Conservation (phyloP, 1,140 invertebrate species). For the Melitaea cinxia region DNA sequence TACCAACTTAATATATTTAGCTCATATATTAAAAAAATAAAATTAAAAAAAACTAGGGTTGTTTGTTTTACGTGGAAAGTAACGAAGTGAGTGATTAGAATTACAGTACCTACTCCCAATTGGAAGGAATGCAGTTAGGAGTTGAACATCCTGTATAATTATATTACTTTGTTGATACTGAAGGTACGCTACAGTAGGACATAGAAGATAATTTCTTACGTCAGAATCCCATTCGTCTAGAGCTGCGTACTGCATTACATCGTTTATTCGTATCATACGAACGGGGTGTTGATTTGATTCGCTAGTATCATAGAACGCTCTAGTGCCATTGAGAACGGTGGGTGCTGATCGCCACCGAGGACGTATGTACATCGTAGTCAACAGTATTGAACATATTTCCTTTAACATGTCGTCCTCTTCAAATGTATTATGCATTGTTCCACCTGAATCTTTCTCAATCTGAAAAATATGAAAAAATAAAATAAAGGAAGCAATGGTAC, state of each 20-base stretch:
- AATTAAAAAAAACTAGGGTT: no score
- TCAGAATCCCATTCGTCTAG: constrained; percentile 67
- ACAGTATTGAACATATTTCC: constrained; percentile 80
- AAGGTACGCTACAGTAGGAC: no score
- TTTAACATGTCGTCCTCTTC: constrained; percentile 59
- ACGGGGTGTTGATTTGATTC: constrained; percentile 38
- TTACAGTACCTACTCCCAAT: no score
- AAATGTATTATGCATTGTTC: constrained; percentile 65
- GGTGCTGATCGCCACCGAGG: constrained; percentile 76
- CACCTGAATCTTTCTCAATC: constrained; percentile 64
- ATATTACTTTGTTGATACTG: no score
- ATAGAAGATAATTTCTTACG: no score
- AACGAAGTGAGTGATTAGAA: no score
- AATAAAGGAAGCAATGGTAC: background rate
- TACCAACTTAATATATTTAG: no score
- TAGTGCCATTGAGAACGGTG: constrained; percentile 70
- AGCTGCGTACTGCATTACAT: constrained; percentile 67
- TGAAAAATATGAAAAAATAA: constrained; percentile 24
- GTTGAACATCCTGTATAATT: no score
- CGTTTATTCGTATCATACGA: constrained; percentile 73
- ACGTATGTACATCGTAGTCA: constrained; percentile 93
- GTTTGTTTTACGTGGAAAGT: no score
- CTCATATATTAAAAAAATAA: no score
- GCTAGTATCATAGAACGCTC: constrained; percentile 51
- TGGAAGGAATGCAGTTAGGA: no score